phyloP scores from a whole-genome alignment of 2,797 vertebrate species.

The Smutsia temminckii region DNA sequence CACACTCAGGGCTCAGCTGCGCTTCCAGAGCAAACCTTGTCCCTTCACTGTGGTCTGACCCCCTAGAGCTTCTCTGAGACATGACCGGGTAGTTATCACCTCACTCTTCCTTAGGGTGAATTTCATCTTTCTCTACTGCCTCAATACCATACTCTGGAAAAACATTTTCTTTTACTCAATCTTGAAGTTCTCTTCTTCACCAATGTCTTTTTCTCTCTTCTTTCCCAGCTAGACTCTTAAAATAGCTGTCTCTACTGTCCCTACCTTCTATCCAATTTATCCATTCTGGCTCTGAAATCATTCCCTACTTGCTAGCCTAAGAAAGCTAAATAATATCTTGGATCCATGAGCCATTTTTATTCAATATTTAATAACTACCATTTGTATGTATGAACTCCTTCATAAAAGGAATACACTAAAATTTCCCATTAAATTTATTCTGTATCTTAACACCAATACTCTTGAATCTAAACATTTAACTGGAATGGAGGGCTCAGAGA shows the following conservation, averaged over 20 bases:
- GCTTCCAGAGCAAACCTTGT: rapidly evolving
- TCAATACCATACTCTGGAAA: neutral
- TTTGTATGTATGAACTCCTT: neutral
- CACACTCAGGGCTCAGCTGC: neutral
- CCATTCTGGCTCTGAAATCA: neutral
- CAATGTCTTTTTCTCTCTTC: neutral
- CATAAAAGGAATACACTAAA: neutral
- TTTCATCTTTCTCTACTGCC: neutral
- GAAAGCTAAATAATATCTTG: neutral
- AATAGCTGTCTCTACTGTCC: neutral
- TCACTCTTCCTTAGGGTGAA: neutral
- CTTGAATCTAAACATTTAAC: neutral
- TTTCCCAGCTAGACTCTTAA: neutral
- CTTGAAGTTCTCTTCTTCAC: neutral
- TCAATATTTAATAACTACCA: neutral
- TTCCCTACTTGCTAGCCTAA: neutral
- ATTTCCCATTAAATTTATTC: neutral
- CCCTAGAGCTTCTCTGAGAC: neutral
- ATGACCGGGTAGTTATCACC: neutral
- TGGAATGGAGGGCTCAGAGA: neutral
- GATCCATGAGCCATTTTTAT: neutral
- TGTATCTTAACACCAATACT: neutral
- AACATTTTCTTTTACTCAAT: neutral
- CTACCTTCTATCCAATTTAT: neutral
- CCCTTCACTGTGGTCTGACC: too few relatives aligned